Base-by-base conservation (phyloP, 2,113 vertebrate genomes). In the Polypterus bichir region DNA sequence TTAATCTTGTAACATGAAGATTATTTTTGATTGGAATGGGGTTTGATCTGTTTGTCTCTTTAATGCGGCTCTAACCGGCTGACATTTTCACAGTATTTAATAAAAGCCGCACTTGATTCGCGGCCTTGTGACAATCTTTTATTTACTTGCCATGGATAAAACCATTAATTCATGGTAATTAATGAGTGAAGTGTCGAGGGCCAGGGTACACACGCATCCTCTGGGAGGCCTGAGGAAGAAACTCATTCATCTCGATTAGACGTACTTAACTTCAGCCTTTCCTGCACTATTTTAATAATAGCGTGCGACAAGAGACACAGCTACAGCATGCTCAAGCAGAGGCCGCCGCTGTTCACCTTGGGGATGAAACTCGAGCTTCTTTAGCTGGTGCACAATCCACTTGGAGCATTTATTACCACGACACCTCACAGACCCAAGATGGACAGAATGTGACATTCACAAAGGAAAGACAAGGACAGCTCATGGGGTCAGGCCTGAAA, bases 91-190 rank as follows among this genome's bases (percentile, higher is more conserved):
- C 75, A 76, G 74, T 69, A 68, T 77, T 76, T 77, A 78, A 81
- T 78, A 73, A 77, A 70, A 72, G 72, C 69, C 7, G 48, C 65
- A 72, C 72, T 72, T 70, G 69, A 79, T 75, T 62, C 68, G 69
- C 60, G 51, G 60, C 68, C n/a, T 27, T 67, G 68, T 77, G 75
- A 75, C 78, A 77, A 77, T 81, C 68, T 77, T 72, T 78, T 81
- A 81, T 81, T 77, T 81, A 81, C 79, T 76, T 58, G 69, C 70
- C 73, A 65, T 70, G 70, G 74, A 77, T 79, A 75, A 78, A 79
- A 79, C 71, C 77, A 80, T 83, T 79, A 74, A 77, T 82, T 83
- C 72, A 74, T 69, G 65, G 71, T 81, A 80, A 84, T 82, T 77
- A 81, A 81, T 79, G 74, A 77, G 74, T 68, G 68, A 75, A 73